phyloP scores from a whole-genome alignment of 2,888 invertebrate species.

The Oscheius sp. region DNA sequence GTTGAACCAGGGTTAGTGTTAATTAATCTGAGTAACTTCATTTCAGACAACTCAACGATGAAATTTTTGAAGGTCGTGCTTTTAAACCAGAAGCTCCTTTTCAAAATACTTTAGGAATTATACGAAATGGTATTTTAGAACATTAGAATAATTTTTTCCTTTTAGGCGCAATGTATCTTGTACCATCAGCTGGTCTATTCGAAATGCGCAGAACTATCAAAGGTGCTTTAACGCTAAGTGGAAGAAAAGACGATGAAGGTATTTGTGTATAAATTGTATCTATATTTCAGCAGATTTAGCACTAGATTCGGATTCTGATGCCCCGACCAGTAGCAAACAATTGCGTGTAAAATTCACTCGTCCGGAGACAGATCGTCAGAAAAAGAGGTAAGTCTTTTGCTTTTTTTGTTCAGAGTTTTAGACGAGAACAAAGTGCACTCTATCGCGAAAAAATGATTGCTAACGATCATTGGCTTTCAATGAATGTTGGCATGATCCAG shows the following conservation, averaged over 20 bases:
- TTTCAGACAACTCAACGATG: slow-evolving; percentile 35
- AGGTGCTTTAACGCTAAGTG: neutral
- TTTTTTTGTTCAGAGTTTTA: neutral
- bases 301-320: slow-evolving; percentile 28
- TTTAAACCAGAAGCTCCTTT: slow-evolving; percentile 36
- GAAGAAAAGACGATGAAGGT: slow-evolving; percentile 31
- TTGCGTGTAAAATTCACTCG: slow-evolving; percentile 48
- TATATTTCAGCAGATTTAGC: neutral
- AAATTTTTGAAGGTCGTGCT: slow-evolving; percentile 49
- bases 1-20: slow-evolving; percentile 1
- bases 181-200: slow-evolving; percentile 41
- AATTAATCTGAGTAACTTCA: neutral
- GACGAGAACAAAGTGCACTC: slow-evolving; percentile 46
- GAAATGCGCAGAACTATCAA: slow-evolving; percentile 48
- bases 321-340: slow-evolving; percentile 19
- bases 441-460: slow-evolving; percentile 48
- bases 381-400: slow-evolving; percentile 32
- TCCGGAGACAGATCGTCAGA: slow-evolving; percentile 53
- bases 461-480: slow-evolving; percentile 45
- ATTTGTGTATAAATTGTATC: neutral
- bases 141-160: neutral
- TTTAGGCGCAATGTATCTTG: slow-evolving; percentile 36
- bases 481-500: slow-evolving; percentile 43
- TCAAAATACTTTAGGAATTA: slow-evolving; percentile 35
- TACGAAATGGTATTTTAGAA: slow-evolving; percentile 33